These are phyloP conservation scores for Tyria jacobaeae DNA, from an alignment of 2,888 invertebrate species.

Conservation along the genomic window DNA sequence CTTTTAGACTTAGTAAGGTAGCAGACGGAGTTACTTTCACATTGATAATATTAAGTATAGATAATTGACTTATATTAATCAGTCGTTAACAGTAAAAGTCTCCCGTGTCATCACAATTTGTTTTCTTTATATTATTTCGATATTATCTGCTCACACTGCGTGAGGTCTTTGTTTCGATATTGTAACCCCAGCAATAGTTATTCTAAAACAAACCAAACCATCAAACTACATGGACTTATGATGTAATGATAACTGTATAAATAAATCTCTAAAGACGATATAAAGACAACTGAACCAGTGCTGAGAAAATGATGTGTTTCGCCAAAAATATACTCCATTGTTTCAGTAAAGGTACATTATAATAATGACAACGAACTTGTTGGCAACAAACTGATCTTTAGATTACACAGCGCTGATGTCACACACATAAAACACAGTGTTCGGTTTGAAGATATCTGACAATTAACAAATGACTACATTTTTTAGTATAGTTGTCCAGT, in stretches of 20 bases:
- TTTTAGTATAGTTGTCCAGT: not conserved
- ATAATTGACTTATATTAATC: no score
- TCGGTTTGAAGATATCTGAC: not conserved
- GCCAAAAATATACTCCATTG: conserved; percentile 21
- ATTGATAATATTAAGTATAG: no score
- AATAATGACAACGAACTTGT: conserved; percentile 14
- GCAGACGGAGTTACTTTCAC: no score
- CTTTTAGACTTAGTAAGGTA: no score
- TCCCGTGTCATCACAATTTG: no score
- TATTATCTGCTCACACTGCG: no score
- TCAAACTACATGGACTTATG: not conserved
- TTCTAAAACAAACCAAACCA: not conserved
- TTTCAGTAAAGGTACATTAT: conserved; percentile 14
- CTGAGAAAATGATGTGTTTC: conserved; percentile 14
- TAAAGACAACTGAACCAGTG: conserved; percentile 1
- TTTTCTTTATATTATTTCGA: no score
- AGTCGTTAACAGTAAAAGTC: no score
- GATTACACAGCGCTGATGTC: conserved; percentile 16
- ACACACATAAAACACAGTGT: not conserved
- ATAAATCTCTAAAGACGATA: conserved; percentile 4
- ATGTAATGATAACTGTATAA: not conserved
- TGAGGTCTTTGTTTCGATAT: no score
- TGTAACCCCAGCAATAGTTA: no score
- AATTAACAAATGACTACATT: not conserved
- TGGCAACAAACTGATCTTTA: conserved; percentile 14